Evolutionary conservation across 2,888 invertebrate species (phyloP).

Genomic region (Yponomeuta malinellus): DNA sequence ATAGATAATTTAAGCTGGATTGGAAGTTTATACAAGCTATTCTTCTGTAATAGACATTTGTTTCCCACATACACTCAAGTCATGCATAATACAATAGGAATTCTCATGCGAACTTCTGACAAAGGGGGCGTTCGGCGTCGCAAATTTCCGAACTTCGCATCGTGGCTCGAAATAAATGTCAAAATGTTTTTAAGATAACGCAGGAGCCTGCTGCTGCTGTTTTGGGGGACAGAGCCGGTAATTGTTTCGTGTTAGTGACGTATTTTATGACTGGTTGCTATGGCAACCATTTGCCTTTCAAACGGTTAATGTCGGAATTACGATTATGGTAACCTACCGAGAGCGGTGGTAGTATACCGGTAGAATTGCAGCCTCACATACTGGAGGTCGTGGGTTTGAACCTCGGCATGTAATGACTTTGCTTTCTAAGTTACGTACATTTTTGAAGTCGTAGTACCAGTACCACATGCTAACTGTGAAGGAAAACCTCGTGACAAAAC

Average conservation of each 20-base stretch:
- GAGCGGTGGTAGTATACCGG: too few relatives aligned
- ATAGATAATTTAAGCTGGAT: too few relatives aligned
- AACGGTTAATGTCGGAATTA: too few relatives aligned
- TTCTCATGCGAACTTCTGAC: not conserved
- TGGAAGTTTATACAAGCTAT: not conserved
- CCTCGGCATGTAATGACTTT: too few relatives aligned
- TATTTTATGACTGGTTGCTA: not conserved
- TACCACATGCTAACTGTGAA: too few relatives aligned
- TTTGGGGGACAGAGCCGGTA: not conserved
- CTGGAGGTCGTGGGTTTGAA: too few relatives aligned
- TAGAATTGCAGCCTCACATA: too few relatives aligned
- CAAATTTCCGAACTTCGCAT: not conserved
- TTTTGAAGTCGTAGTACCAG: too few relatives aligned
- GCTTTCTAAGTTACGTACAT: too few relatives aligned
- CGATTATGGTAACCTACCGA: too few relatives aligned
- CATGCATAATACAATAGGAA: not conserved
- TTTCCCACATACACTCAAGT: not conserved
- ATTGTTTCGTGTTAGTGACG: not conserved
- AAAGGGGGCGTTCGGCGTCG: not conserved
- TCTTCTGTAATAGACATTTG: not conserved
- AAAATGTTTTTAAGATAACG: conserved; percentile 1
- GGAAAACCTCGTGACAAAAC: too few relatives aligned
- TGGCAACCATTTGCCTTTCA: not conserved
- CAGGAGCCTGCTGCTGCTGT: not conserved
- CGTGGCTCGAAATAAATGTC: not conserved